Percentiles rank a stretch among this genome's conserved stretches.
phyloP scores from a whole-genome alignment of 2,888 invertebrate genomes.

The Cheilosia vernalis region DNA sequence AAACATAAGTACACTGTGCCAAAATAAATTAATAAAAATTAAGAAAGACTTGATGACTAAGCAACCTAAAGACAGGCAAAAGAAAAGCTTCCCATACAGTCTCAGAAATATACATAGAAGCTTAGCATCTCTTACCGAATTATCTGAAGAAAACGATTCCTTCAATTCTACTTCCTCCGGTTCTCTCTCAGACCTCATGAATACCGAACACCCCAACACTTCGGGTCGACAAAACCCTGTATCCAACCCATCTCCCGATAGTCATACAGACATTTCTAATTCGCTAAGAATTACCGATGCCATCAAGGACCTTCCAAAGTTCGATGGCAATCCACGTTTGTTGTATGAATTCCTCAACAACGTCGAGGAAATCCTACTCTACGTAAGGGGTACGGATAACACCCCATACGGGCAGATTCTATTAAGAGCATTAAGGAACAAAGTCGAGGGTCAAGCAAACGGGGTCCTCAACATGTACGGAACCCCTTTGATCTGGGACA shows the following conservation, averaged over 20 bases:
- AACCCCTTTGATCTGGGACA: no score
- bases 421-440: not conserved
- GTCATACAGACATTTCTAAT: not conserved
- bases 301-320: not conserved
- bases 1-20: not conserved
- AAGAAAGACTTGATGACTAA: not conserved
- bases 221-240: constrained; percentile 4
- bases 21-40: not conserved
- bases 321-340: not conserved
- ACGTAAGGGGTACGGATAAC: not conserved
- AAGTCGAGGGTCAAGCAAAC: not conserved
- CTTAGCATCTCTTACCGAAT: not conserved
- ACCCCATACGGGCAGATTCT: not conserved
- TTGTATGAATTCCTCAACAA: not conserved
- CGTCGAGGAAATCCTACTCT: not conserved
- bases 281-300: not conserved
- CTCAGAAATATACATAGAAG: not conserved
- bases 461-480: not conserved
- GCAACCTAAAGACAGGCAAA: not conserved
- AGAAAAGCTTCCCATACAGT: not conserved
- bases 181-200: not conserved
- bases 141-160: not conserved
- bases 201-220: constrained; percentile 1
- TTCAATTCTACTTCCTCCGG: not conserved
- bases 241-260: not conserved